Percentiles rank a stretch among this genome's conserved stretches.
Evolutionary conservation across 2,888 invertebrate genomes (phyloP).

Genomic region (Stenotaenia linearis): DNA sequence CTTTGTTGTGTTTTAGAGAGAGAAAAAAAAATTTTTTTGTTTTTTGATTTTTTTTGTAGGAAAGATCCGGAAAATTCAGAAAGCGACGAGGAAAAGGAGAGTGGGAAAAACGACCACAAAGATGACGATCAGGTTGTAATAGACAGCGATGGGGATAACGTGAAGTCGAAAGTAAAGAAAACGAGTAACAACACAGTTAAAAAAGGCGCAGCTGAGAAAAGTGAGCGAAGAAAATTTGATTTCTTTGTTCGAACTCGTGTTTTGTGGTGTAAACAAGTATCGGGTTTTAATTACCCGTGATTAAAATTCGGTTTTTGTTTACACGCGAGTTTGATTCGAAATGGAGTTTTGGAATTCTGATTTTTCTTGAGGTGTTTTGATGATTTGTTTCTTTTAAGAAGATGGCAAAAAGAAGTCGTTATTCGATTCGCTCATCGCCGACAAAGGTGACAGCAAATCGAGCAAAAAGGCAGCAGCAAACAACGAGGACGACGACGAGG

Average conservation of each 20-base stretch:
- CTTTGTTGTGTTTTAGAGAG: not conserved
- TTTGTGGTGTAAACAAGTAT: too few relatives aligned
- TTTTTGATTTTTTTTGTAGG: not conserved
- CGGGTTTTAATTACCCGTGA: too few relatives aligned
- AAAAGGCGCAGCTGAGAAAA: not conserved
- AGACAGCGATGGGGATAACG: not conserved
- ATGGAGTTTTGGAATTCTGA: too few relatives aligned
- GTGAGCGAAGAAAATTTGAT: too few relatives aligned
- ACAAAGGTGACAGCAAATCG: conserved; percentile 36
- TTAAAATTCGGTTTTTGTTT: too few relatives aligned
- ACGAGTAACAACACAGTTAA: not conserved
- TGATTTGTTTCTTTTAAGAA: not conserved
- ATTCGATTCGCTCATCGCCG: conserved; percentile 28
- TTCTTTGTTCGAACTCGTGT: too few relatives aligned
- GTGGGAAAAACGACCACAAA: conserved; percentile 29
- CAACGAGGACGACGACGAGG: conserved; percentile 37
- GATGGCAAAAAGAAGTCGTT: conserved; percentile 21
- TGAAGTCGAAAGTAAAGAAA: not conserved
- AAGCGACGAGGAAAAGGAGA: conserved; percentile 34
- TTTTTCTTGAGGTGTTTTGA: too few relatives aligned
- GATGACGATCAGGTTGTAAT: not conserved
- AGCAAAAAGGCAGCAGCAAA: conserved; percentile 33
- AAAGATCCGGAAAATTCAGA: conserved; percentile 30
- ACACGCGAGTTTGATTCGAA: too few relatives aligned
- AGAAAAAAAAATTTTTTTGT: not conserved